A percentile compares a stretch with the other conserved stretches of the same genome.
These are phyloP conservation scores for Spilosoma lubricipeda DNA, from an alignment of 2,888 invertebrate species.

Conservation along the genomic window DNA sequence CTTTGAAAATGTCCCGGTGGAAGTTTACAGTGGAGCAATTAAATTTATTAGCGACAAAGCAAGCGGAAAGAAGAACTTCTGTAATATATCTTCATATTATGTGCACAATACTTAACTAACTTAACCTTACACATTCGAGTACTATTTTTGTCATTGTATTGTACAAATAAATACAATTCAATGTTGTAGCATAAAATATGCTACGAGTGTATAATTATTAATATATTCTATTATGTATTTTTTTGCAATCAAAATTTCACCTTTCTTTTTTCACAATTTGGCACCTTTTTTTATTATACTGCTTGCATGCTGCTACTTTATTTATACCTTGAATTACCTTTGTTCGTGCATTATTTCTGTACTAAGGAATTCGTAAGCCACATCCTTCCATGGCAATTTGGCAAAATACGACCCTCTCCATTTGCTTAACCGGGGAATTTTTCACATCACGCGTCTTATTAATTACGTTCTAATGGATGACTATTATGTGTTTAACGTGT, in stretches of 20 bases:
- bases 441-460: background rate
- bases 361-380: background rate
- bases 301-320: constrained; percentile 9
- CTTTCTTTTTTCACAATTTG: constrained; percentile 12
- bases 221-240: constrained; percentile 8
- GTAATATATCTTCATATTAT: background rate
- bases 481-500: background rate
- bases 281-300: constrained; percentile 11
- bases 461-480: background rate
- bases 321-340: background rate
- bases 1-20: background rate
- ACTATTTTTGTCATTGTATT: constrained; percentile 13
- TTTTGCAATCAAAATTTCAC: background rate
- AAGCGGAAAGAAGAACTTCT: background rate
- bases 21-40: constrained; percentile 6
- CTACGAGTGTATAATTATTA: constrained; percentile 7
- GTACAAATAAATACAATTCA: constrained; percentile 52
- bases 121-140: background rate
- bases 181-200: constrained; percentile 5
- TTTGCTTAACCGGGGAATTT: background rate
- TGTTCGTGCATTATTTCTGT: background rate
- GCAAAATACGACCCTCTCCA: background rate
- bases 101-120: constrained; percentile 3
- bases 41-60: constrained; percentile 2
- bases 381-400: background rate